A percentile compares a stretch with the other conserved stretches of the same genome.
phyloP scores from a whole-genome alignment of 2,113 vertebrate genomes.

The Pollimyrus isidori region DNA sequence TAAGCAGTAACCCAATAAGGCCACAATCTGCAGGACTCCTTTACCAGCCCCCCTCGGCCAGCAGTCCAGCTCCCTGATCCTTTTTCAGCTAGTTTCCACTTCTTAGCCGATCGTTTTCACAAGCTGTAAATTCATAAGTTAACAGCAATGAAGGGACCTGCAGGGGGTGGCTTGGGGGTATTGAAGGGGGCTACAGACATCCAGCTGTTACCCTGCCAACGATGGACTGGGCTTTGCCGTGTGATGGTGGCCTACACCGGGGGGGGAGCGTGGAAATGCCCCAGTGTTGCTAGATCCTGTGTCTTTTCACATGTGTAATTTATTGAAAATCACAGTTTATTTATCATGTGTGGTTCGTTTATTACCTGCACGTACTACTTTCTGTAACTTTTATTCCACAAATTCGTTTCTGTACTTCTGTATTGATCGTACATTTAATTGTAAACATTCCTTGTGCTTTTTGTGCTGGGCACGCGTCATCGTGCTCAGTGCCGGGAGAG shows the following conservation, averaged over 20 bases:
- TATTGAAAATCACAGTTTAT: not conserved
- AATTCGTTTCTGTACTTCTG: not conserved
- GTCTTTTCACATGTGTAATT: not conserved
- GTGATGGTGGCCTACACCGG: not conserved
- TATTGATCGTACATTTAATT: not conserved
- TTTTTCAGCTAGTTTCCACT: not conserved
- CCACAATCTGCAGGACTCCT: not conserved
- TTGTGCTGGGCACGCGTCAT: not conserved
- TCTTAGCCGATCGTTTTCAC: not conserved
- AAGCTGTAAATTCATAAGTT: constrained; percentile 2
- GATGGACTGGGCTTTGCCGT: not conserved
- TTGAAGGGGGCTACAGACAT: not conserved
- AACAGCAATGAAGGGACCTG: not conserved
- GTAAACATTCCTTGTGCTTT: not conserved
- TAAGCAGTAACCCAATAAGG: not conserved
- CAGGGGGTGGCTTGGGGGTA: not conserved
- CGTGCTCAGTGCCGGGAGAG: not conserved
- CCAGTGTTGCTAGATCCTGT: not conserved
- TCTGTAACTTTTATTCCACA: not conserved
- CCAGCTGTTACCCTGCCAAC: not conserved
- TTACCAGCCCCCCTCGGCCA: not conserved
- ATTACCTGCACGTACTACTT: too few relatives aligned
- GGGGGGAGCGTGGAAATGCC: not conserved
- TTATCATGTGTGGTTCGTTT: not conserved
- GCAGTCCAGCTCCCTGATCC: not conserved